Base-by-base conservation (phyloP, 2,113 vertebrate genomes). In the Antigone vipio region DNA sequence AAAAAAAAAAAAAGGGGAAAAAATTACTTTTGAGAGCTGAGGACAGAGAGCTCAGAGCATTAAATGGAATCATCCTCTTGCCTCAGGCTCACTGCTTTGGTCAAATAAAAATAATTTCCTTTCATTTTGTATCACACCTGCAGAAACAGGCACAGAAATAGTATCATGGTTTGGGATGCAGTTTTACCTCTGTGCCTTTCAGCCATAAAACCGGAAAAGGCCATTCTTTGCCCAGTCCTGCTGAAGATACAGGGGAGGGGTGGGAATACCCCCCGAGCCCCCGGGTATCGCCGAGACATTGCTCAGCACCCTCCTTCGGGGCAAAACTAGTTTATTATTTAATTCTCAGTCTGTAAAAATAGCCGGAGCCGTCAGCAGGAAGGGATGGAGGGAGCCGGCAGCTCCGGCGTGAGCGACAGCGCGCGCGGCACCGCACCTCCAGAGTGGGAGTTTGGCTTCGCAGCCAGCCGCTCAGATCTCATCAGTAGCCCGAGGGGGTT, bases 401-500 rank as follows among this genome's bases (percentile, higher is more conserved):
- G 92, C 59, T 69, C 62, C 6, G 9, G 71, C 5, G 2, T 26
- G 72, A 95, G 77, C 8, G 6, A 82, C 92, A 82, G 84, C 13
- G 0, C 5, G 27, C 53, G 12, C 3, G 3, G 89, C 80, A 29
- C 83, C 2, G 24, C 81, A 60, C 71, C 77, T 53, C 68, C 4
- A 0, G 44, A 92, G 88, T 78, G 94, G 95, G 94, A 94, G 95
- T 69, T 81, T 52, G 83, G 91, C 95, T 96, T 72, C 3, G 1
- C 88, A 92, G 75, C 81, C 89, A 91, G 64, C 66, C 44, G 6
- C 92, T 94, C 76, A 42, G 77, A 94, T 92, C 94, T 85, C 92
- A 44, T 34, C 55, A 7, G 84, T 49, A 91, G 78, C 96, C 94
- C 20, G 15, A 76, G 86, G 94, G 71, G 72, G 34, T 29, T 86